A percentile compares a stretch with the other conserved stretches of the same genome.
phyloP scores from a whole-genome alignment of 2,797 vertebrate genomes.

The Eremophila alpestris region DNA sequence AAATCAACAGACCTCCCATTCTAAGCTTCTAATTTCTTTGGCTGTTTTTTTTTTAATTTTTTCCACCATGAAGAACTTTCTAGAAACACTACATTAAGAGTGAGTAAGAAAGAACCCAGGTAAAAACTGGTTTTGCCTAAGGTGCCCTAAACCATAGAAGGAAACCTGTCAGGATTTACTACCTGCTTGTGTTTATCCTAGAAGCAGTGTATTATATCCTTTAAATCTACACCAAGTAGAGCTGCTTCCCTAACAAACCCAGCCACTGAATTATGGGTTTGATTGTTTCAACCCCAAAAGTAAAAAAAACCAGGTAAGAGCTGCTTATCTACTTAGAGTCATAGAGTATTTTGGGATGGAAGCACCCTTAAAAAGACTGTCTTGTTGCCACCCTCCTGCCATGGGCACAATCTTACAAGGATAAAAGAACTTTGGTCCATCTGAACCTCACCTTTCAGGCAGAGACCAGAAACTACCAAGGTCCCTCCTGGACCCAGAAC shows the following conservation, averaged over 20 bases:
- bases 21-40: background rate
- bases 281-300: background rate
- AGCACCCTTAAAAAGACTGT: fast-evolving
- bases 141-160: background rate
- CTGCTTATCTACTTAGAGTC: background rate
- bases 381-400: fast-evolving
- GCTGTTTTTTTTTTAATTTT: background rate
- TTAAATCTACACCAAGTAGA: background rate
- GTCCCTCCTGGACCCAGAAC: background rate
- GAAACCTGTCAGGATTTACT: background rate
- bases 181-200: background rate
- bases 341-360: background rate
- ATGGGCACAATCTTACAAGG: background rate
- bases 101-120: background rate
- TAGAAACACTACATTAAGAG: background rate
- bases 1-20: background rate
- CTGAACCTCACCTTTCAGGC: background rate
- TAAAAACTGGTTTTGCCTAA: background rate
- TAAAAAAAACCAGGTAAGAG: background rate
- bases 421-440: background rate
- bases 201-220: fast-evolving
- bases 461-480: background rate
- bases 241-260: background rate
- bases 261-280: background rate
- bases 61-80: background rate